Percentiles rank a stretch among this genome's conserved stretches.
Evolutionary conservation across 2,797 vertebrate species (phyloP).

Genomic region (Molossus molossus): DNA sequence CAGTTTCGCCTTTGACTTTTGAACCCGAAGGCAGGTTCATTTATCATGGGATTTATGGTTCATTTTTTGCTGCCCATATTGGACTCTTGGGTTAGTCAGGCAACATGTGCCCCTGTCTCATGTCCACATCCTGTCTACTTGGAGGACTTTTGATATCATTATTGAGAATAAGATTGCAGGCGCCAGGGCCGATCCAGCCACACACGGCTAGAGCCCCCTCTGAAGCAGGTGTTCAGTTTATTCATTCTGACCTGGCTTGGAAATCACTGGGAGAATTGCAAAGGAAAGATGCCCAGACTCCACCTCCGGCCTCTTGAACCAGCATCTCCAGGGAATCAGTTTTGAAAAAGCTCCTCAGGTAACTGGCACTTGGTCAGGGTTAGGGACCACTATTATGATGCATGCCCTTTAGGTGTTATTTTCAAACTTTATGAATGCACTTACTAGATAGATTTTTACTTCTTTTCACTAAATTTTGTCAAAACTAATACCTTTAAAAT

Average conservation of each 20-base stretch:
- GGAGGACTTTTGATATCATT: neutral
- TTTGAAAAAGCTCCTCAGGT: neutral
- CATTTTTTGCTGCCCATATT: slow-evolving; percentile 4
- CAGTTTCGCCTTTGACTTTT: slow-evolving; percentile 34
- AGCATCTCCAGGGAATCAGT: neutral
- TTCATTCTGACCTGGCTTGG: neutral
- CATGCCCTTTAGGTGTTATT: neutral
- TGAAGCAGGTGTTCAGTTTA: neutral
- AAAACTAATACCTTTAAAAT: neutral
- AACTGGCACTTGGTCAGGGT: neutral
- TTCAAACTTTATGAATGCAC: neutral
- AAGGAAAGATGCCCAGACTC: neutral
- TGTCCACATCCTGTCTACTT: neutral
- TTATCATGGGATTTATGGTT: slow-evolving; percentile 6
- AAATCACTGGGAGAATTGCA: neutral
- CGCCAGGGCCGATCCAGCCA: neutral
- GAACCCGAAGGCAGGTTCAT: neutral
- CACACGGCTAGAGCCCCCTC: neutral
- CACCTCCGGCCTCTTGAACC: neutral
- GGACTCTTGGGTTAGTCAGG: neutral
- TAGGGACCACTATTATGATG: neutral
- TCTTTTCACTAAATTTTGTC: slow-evolving; percentile 14
- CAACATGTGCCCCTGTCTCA: neutral
- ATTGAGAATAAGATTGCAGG: neutral
- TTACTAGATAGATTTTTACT: slow-evolving; percentile 2